Base-by-base conservation (phyloP, 2,113 vertebrate species). In the Calonectris borealis region DNA sequence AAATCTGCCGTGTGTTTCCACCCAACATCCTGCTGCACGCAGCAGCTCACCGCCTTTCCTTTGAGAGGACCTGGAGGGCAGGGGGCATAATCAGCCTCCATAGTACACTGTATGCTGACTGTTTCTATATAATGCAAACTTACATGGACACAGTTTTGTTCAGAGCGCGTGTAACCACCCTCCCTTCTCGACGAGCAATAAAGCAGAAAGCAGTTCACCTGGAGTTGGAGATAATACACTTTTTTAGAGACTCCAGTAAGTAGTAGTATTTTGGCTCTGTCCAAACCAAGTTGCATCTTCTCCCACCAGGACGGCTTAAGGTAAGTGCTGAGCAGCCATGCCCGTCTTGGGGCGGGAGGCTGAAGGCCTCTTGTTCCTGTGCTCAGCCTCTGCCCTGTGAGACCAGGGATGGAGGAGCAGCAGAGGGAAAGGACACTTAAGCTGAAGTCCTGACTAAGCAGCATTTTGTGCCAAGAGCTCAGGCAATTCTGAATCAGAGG, bases 251-350 rank as follows among this genome's bases (percentile, higher is more conserved):
- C 34, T 48, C 21, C 52, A 52, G 29, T 54, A 44, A 61, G 16
- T 3, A 48, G 11, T 40, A 40, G 1, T 64, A 21, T 60, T 83
- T 60, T 10, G 92, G 44, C 20, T 65, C 31, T 88, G 44, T 25
- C 57, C 49, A 49, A 71, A 51, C 12, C 8, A 55, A 52, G 11
- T 3, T 72, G 34, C 17, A 20, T 40, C 62, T 76, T 83, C 32
- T 79, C 16, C 79, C 11, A 31, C 52, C 52, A 72, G 51, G 61
- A 42, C 0, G 5, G 32, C 21, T 57, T 34, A 12, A 24, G 29
- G 18, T 42, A 42, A 80, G 42, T 26, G 22, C 48, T 38, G 29
- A 34, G 36, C n/a, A n/a, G 32, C 48, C 0, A 0, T 65, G 40
- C n/a, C 61, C 7, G 3, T 29, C 65, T 62, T 15, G 2, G 42